Evolutionary conservation across 2,888 invertebrate species (phyloP).

Genomic region (Stegana nigrithorax): DNA sequence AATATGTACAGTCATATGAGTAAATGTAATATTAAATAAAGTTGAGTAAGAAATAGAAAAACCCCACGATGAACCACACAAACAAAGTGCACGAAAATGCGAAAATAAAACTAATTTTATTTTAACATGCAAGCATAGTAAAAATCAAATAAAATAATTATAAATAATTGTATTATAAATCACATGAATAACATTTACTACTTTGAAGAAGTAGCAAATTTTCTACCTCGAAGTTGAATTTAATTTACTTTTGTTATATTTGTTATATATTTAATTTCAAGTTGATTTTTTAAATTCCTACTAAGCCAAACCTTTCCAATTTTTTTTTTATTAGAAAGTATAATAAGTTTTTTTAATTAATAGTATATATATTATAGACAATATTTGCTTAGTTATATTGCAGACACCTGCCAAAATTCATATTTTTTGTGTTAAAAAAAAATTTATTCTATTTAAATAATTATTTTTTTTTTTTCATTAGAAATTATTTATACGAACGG

Average conservation of each 20-base stretch:
- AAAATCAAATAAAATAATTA: slow-evolving; percentile 8
- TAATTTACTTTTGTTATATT: not conserved
- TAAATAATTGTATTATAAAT: slow-evolving; percentile 9
- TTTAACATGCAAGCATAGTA: slow-evolving; percentile 21
- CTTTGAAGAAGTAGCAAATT: slow-evolving; percentile 18
- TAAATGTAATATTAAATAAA: slow-evolving; percentile 25
- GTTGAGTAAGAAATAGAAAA: slow-evolving; percentile 9
- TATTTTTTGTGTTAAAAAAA: no score
- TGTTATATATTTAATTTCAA: not conserved
- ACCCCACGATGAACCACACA: slow-evolving; percentile 5
- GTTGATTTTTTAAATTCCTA: no score
- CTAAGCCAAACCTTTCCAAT: no score
- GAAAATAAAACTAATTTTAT: slow-evolving; percentile 15
- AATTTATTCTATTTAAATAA: no score
- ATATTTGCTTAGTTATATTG: no score
- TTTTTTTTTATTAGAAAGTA: slow-evolving; percentile 1
- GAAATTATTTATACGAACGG: no score
- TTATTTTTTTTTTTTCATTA: not conserved
- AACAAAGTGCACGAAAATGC: not conserved
- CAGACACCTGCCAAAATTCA: not conserved
- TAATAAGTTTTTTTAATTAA: no score
- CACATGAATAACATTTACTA: not conserved
- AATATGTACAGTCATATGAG: slow-evolving; percentile 9
- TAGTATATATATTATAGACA: no score
- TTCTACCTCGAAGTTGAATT: slow-evolving; percentile 42